Percentiles rank a stretch among this genome's conserved stretches.
These are phyloP conservation scores for Zele albiditarsus DNA, from an alignment of 2,888 invertebrate species.

Conservation along the genomic window DNA sequence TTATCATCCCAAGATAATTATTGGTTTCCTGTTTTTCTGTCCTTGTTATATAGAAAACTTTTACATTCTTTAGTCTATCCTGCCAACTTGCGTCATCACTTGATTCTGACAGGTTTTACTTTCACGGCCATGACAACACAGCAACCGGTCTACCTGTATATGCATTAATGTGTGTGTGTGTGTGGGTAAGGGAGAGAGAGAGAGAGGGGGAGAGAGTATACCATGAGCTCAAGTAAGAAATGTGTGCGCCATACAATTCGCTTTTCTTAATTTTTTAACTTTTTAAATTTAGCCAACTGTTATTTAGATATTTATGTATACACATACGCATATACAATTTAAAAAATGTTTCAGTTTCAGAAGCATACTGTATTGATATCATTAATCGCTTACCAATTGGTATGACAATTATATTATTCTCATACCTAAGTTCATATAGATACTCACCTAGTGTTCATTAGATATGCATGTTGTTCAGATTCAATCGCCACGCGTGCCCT, in stretches of 20 bases:
- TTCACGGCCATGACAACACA: slow-evolving; percentile 37
- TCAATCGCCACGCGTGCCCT: slow-evolving; percentile 70
- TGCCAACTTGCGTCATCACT: slow-evolving; percentile 39
- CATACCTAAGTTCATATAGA: neutral
- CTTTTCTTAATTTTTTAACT: slow-evolving; percentile 8
- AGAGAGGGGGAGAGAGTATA: too few relatives aligned
- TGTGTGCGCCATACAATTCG: slow-evolving; percentile 8
- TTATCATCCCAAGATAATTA: neutral
- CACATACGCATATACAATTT: too few relatives aligned
- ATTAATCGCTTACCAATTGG: too few relatives aligned
- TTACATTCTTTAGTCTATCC: slow-evolving; percentile 14
- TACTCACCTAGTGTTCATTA: slow-evolving; percentile 62
- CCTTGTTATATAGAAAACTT: slow-evolving; percentile 30
- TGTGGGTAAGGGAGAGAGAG: neutral
- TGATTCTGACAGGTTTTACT: slow-evolving; percentile 39
- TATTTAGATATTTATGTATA: too few relatives aligned
- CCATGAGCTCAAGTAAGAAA: slow-evolving; percentile 15
- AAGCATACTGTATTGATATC: too few relatives aligned
- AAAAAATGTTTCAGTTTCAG: too few relatives aligned
- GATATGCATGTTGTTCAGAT: slow-evolving; percentile 66
- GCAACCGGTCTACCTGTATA: slow-evolving; percentile 29
- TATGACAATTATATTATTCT: too few relatives aligned
- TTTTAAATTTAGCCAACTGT: too few relatives aligned
- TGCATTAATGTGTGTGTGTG: neutral
- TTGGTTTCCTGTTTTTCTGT: slow-evolving; percentile 11